Evolutionary conservation across 2,113 vertebrate genomes (phyloP).

Genomic region (Caloenas nicobarica): DNA sequence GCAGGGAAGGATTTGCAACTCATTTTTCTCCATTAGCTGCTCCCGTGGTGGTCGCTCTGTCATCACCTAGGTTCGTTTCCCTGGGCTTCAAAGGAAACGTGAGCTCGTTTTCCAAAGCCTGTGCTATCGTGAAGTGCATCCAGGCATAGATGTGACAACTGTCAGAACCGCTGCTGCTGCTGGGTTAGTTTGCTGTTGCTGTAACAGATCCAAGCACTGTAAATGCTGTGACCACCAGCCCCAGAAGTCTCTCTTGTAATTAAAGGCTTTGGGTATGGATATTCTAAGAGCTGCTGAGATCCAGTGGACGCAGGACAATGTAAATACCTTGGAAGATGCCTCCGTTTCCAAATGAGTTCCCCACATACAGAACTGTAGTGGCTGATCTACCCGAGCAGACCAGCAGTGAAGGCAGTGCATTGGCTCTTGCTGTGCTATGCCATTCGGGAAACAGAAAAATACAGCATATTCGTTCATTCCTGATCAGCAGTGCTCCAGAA

Average conservation of each 20-base stretch:
- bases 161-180: neutral
- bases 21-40: neutral
- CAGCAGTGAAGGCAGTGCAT: neutral
- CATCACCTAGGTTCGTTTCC: neutral
- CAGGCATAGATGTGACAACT: neutral
- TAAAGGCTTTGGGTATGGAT: conserved; percentile 2
- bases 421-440: neutral
- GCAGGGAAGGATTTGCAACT: neutral
- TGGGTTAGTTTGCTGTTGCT: neutral
- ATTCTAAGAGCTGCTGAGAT: conserved; percentile 32
- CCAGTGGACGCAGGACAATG: conserved; percentile 41
- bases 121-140: neutral
- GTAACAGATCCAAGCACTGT: conserved; percentile 26
- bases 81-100: neutral
- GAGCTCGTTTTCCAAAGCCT: neutral
- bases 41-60: neutral
- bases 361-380: neutral
- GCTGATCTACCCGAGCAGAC: neutral
- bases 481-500: conserved; percentile 6
- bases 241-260: conserved; percentile 29
- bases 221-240: conserved; percentile 17
- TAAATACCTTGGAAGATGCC: conserved; percentile 24
- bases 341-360: neutral
- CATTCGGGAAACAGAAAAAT: neutral
- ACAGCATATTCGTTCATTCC: neutral